Evolutionary conservation across 2,797 vertebrate genomes (phyloP), one percentile per base, ranked within the genome.

Genomic region (Babyrousa celebensis): DNA sequence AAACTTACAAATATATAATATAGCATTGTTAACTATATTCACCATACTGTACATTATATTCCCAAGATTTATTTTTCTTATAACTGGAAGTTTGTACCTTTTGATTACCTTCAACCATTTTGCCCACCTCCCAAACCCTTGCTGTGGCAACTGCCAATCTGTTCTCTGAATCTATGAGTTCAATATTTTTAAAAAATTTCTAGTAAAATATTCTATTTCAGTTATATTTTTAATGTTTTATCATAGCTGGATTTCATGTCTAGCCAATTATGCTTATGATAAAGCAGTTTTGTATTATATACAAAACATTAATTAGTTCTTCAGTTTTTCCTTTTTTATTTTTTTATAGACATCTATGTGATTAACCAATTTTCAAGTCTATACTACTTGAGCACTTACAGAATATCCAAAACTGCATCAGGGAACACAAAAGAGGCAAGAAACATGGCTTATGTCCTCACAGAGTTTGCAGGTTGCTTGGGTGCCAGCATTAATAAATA

Each of bases 401-500:
- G 21, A 84, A 4, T 60, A 3, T 62, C 20, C 18, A 56, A 16
- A 1, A 65, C 14, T 54, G 7, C 32, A 83, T 12, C 36, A 68
- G 15, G 12, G 6, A 86, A 68, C 56, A 89, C 52, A 74, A 63
- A 91, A 43, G 3, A 75, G 11, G 0, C 36, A 25, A 78, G 85
- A 74, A 40, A 80, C 32, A 40, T 9, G 12, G 20, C 12, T 40
- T 87, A 27, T 67, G 12, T 77, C 4, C 36, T 94, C 43, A 71
- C 5, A 71, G 16, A 27, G 54, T 40, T 71, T 92, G 11, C 12
- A 84, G 56, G 72, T 91, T 84, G 5, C 6, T 36, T 67, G 5
- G 20, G 12, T 84, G 36, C 12, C n/a, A 86, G 23, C 78, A 83
- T 89, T 43, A 78, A 93, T 21, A 91, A 72, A 82, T 93, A 85